A percentile compares a stretch with the other conserved stretches of the same genome.
These are phyloP conservation scores for Tetramorium parvispinum DNA, from an alignment of 1,140 invertebrate genomes.

Conservation along the genomic window DNA sequence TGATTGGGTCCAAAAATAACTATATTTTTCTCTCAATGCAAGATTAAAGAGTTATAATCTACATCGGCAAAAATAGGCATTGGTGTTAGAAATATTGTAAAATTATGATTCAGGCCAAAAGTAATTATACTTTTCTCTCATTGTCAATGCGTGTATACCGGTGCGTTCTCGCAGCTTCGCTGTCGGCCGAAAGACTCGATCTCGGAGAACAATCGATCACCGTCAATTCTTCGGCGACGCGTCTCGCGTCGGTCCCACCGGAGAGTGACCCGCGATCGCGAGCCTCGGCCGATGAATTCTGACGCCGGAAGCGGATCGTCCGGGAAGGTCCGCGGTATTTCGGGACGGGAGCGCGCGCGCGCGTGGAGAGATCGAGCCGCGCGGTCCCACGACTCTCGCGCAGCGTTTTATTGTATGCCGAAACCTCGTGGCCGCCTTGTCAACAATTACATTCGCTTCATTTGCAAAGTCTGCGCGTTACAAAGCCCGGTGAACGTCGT, in stretches of 20 bases:
- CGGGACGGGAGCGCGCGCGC: neutral
- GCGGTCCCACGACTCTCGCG: neutral
- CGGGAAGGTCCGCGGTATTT: neutral
- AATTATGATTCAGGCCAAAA: too few species aligned
- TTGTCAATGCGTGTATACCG: too few species aligned
- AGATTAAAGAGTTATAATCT: too few species aligned
- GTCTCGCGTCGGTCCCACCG: neutral
- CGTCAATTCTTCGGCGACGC: neutral
- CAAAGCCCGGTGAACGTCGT: conserved; percentile 1
- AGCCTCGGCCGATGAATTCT: conserved; percentile 5
- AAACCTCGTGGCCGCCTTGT: neutral
- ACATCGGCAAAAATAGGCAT: too few species aligned
- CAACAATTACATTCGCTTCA: neutral
- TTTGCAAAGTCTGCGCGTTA: neutral
- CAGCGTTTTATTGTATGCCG: neutral
- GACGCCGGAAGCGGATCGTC: neutral
- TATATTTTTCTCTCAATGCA: too few species aligned
- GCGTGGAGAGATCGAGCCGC: too few species aligned
- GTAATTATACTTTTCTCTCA: too few species aligned
- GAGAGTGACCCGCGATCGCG: neutral
- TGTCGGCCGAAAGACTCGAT: neutral
- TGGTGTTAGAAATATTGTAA: too few species aligned
- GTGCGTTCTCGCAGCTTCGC: too few species aligned
- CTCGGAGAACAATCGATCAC: neutral
- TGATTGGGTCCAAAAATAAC: too few species aligned